Percentiles rank a stretch among this genome's conserved stretches.
Conservation (phyloP, 2,113 vertebrate genomes). For the Cariama cristata region DNA sequence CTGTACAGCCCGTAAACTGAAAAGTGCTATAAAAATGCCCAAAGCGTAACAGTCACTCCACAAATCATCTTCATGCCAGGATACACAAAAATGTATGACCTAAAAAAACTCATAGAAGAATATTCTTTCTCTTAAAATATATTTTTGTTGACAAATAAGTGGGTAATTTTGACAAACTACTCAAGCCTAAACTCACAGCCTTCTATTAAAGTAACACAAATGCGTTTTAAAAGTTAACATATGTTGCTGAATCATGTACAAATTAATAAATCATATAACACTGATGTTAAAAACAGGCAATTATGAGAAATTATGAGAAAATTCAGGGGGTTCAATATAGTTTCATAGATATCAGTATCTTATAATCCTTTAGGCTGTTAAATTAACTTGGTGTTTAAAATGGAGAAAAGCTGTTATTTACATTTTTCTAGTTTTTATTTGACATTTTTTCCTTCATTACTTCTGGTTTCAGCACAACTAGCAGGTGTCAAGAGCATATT, state of each 20-base stretch:
- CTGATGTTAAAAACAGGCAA: background rate
- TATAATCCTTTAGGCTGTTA: background rate
- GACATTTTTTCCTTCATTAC: background rate
- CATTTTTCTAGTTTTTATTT: background rate
- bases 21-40: background rate
- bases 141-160: background rate
- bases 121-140: background rate
- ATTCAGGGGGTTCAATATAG: background rate
- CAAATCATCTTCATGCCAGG: background rate
- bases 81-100: background rate
- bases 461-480: background rate
- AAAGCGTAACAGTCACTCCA: background rate
- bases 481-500: background rate
- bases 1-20: slow-evolving; percentile 24
- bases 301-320: background rate
- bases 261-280: background rate
- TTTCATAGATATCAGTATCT: background rate
- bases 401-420: background rate
- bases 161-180: background rate
- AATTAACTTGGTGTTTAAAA: background rate
- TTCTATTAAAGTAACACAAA: background rate
- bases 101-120: background rate
- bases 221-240: background rate
- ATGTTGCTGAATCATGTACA: background rate
- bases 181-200: background rate